These are phyloP conservation scores for Gila robusta DNA, from an alignment of 2,797 vertebrate genomes.

Conservation along the genomic window DNA sequence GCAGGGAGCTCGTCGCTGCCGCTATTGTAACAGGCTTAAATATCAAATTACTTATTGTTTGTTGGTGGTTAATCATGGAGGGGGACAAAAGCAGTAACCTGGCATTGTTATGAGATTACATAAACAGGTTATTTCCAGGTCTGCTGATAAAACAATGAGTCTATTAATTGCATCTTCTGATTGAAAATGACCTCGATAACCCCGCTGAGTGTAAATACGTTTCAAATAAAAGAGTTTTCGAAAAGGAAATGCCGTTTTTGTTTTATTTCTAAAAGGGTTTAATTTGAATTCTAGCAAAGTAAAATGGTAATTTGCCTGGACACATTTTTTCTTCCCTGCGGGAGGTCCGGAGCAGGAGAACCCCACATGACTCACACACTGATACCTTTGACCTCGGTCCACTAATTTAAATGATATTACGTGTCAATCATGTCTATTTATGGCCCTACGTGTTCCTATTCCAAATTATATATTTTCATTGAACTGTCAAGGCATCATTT, in stretches of 20 bases:
- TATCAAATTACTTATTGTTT: conserved; percentile 67
- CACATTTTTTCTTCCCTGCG: conserved; percentile 32
- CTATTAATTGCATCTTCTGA: conserved; percentile 30
- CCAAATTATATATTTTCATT: conserved; percentile 53
- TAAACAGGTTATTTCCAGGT: conserved; percentile 46
- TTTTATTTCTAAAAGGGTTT: not conserved
- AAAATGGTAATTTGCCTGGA: conserved; percentile 1
- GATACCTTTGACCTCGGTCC: conserved; percentile 44
- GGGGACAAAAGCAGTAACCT: conserved; percentile 60
- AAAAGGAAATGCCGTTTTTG: not conserved
- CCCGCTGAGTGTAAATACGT: not conserved
- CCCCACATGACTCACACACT: conserved; percentile 18
- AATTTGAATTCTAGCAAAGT: not conserved
- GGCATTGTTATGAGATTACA: conserved; percentile 56
- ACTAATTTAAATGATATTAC: conserved; percentile 35
- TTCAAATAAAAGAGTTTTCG: not conserved
- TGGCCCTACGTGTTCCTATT: conserved; percentile 9
- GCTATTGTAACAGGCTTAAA: conserved; percentile 61
- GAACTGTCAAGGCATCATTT: conserved; percentile 52
- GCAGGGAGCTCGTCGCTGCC: conserved; percentile 36
- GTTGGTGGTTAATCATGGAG: conserved; percentile 60
- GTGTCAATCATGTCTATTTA: conserved; percentile 29
- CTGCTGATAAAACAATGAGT: conserved; percentile 32
- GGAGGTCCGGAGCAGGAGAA: conserved; percentile 30
- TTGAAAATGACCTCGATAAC: conserved; percentile 47